Evolutionary conservation across 2,888 invertebrate genomes (phyloP).

Genomic region (Hypercompe scribonia): DNA sequence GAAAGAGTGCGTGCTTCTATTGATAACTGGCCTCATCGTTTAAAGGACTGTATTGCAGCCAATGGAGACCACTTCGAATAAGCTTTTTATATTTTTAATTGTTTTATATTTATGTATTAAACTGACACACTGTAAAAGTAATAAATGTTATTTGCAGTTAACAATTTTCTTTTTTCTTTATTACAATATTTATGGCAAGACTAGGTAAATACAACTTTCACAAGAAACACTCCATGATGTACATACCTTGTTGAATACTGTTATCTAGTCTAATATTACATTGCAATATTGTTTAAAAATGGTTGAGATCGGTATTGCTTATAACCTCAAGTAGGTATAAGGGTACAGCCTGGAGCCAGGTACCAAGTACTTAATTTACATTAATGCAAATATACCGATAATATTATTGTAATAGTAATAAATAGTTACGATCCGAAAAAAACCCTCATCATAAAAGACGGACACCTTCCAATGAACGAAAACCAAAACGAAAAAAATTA

Average conservation of each 20-base stretch:
- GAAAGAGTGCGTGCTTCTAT: no score
- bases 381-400: constrained; percentile 17
- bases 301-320: constrained; percentile 43
- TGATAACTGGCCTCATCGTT: no score
- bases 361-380: constrained; percentile 28
- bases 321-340: constrained; percentile 44
- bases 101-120: no score
- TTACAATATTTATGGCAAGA: no score
- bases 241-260: constrained; percentile 31
- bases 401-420: background rate
- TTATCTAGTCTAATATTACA: constrained; percentile 22
- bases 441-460: background rate
- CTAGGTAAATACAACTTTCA: constrained; percentile 54
- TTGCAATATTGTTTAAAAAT: constrained; percentile 4
- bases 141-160: no score
- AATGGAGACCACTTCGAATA: no score
- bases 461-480: background rate
- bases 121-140: no score
- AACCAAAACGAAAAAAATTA: no score
- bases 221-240: constrained; percentile 48
- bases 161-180: no score
- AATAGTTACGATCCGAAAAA: background rate
- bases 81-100: no score
- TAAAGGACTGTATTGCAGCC: no score
- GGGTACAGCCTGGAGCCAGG: constrained; percentile 47